Percentiles rank a stretch among this genome's conserved stretches.
Conservation (phyloP, 2,113 vertebrate genomes). For the Macrotus californicus region DNA sequence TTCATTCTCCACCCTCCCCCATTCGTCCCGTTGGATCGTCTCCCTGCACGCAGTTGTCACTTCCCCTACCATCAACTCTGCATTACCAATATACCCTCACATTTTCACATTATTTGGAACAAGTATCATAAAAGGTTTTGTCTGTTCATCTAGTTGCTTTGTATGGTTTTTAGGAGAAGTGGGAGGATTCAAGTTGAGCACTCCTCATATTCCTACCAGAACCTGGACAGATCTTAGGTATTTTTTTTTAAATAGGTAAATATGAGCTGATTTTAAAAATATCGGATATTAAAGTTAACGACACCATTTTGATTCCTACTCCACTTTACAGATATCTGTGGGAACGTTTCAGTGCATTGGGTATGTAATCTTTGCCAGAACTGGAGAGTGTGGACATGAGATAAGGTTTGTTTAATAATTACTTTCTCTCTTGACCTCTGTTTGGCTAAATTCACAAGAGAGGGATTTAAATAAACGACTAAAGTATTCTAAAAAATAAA, state of each 20-base stretch:
- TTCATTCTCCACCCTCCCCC: rapidly evolving
- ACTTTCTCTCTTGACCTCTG: not conserved
- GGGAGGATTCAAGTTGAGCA: not conserved
- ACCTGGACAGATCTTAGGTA: not conserved
- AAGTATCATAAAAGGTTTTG: not conserved
- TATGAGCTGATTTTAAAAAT: not conserved
- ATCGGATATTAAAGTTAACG: not conserved
- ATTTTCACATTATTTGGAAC: not conserved
- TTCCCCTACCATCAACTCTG: rapidly evolving
- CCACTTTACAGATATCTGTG: not conserved
- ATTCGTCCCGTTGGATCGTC: rapidly evolving
- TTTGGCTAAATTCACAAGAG: slow-evolving; percentile 19
- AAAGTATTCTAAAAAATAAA: slow-evolving; percentile 50
- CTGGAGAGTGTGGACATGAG: not conserved
- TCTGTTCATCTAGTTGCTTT: not conserved
- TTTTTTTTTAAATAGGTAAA: not conserved
- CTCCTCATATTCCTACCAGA: not conserved
- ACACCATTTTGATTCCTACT: not conserved
- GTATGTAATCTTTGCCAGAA: not conserved
- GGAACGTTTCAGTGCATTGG: not conserved
- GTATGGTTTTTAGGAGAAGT: not conserved
- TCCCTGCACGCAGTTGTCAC: not conserved
- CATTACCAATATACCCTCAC: too few relatives aligned
- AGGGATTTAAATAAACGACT: slow-evolving; percentile 37
- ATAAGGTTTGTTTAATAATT: slow-evolving; percentile 15